Evolutionary conservation across 2,797 vertebrate genomes (phyloP).

Genomic region (Chaetodon trifasciatus): DNA sequence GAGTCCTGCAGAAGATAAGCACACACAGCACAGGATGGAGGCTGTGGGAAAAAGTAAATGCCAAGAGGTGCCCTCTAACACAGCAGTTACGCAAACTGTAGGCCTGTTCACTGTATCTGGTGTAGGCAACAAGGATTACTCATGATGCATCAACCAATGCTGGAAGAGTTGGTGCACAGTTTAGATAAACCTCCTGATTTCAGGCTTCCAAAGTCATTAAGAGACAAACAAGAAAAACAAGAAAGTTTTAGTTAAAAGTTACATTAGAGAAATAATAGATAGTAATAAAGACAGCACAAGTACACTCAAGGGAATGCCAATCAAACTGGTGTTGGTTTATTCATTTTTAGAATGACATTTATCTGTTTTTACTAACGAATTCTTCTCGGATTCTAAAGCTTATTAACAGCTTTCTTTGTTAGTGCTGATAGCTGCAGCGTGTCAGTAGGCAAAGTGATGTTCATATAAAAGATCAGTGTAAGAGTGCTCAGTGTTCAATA

Average conservation of each 20-base stretch:
- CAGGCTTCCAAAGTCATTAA: background rate
- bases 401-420: slow-evolving; percentile 12
- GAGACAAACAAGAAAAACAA: slow-evolving; percentile 1
- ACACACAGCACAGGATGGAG: slow-evolving; percentile 15
- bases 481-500: background rate
- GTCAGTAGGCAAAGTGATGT: background rate
- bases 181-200: slow-evolving; percentile 10
- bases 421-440: background rate
- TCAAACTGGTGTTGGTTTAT: background rate
- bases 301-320: background rate
- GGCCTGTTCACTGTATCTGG: slow-evolving; percentile 34
- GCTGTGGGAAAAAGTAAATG: slow-evolving; percentile 41
- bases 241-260: background rate
- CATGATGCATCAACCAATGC: slow-evolving; percentile 28
- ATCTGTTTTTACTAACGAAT: background rate
- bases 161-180: background rate
- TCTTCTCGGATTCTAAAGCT: background rate
- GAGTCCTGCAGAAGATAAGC: background rate
- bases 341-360: background rate
- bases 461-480: slow-evolving; percentile 18
- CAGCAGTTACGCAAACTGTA: slow-evolving; percentile 10
- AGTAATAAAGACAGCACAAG: no score
- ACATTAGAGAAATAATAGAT: background rate
- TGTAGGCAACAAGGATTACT: slow-evolving; percentile 48
- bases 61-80: slow-evolving; percentile 34